phyloP scores from a whole-genome alignment of 2,113 vertebrate genomes.

The Cyphomyrus discorhynchus region DNA sequence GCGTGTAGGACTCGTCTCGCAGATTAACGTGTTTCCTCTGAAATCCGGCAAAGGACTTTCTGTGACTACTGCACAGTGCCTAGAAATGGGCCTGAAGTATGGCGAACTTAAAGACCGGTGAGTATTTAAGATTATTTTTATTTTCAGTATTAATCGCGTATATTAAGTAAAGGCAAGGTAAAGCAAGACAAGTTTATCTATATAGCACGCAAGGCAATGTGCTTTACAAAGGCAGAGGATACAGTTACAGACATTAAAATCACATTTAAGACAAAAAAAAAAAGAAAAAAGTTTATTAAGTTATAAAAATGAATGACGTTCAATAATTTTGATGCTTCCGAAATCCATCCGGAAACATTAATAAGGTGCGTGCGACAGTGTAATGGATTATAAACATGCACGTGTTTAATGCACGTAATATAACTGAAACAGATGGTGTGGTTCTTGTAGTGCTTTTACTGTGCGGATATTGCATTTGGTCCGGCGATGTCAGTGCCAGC shows the following conservation, averaged over 20 bases:
- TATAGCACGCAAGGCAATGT: no score
- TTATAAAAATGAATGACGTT: neutral
- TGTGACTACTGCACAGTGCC: conserved; percentile 62
- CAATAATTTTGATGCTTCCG: neutral
- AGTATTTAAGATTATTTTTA: conserved; percentile 14
- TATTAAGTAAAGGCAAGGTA: neutral
- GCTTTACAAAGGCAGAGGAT: no score
- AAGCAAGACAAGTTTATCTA: no score
- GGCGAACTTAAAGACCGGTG: conserved; percentile 80
- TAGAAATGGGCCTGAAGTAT: conserved; percentile 63
- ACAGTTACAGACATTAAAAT: no score
- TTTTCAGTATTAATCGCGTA: neutral
- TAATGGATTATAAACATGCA: neutral
- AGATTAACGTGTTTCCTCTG: conserved; percentile 74
- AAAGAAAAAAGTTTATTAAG: no score
- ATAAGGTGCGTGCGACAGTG: neutral
- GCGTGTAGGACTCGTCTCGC: conserved; percentile 70
- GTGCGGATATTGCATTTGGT: neutral
- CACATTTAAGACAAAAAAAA: no score
- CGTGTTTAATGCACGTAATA: neutral
- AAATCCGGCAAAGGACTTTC: conserved; percentile 76
- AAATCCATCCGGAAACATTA: neutral
- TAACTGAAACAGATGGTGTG: neutral
- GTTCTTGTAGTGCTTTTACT: neutral
- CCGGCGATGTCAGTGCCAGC: neutral